These are phyloP conservation scores for Stomatorhinus walkeri DNA, from an alignment of 2,797 vertebrate genomes.

Conservation along the genomic window DNA sequence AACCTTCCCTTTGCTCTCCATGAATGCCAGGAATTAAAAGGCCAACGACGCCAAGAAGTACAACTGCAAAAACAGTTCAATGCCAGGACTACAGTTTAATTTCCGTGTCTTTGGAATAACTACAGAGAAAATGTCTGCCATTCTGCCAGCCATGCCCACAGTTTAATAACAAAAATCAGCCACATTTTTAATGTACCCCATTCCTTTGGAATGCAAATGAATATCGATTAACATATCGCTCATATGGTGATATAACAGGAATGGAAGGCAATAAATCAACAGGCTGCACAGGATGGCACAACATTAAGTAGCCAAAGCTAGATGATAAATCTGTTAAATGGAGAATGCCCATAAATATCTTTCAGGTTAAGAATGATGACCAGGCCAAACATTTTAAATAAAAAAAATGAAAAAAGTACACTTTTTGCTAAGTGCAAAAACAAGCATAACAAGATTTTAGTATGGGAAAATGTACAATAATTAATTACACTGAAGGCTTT, in stretches of 20 bases:
- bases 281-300: background rate
- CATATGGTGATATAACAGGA: background rate
- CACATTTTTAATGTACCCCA: background rate
- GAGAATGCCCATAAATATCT: background rate
- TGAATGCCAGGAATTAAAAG: constrained; percentile 31
- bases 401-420: background rate
- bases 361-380: background rate
- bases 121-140: background rate
- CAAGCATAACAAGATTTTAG: background rate
- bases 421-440: background rate
- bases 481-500: constrained; percentile 48
- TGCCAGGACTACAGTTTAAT: constrained; percentile 28
- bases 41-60: constrained; percentile 23
- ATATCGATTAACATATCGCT: background rate
- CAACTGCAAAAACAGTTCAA: constrained; percentile 26
- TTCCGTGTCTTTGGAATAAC: constrained; percentile 22
- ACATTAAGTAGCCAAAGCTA: background rate
- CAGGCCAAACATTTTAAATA: background rate
- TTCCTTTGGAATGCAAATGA: constrained; percentile 1
- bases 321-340: constrained; percentile 5
- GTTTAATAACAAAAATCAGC: background rate
- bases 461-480: constrained; percentile 33
- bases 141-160: background rate
- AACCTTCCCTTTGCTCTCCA: constrained; percentile 35
- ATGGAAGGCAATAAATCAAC: background rate